Evolutionary conservation across 2,888 invertebrate species (phyloP).

Genomic region (Ophion ventricosus): DNA sequence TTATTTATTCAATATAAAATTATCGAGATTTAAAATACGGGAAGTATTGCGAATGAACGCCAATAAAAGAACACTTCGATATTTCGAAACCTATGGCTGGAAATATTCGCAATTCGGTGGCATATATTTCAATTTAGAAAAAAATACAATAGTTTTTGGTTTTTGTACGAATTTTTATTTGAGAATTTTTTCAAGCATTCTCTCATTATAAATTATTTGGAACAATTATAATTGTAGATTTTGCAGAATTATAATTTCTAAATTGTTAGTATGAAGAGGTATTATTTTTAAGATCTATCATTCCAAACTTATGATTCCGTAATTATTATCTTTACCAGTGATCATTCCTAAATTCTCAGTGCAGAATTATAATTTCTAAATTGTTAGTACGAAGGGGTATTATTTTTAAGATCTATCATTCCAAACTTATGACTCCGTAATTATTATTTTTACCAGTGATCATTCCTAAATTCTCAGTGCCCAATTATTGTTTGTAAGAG

Average conservation of each 20-base stretch:
- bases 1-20: constrained; percentile 11
- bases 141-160: background rate
- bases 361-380: too few relatives aligned
- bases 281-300: background rate
- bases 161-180: background rate
- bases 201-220: too few relatives aligned
- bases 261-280: background rate
- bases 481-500: too few relatives aligned
- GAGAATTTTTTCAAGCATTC: background rate
- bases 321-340: too few relatives aligned
- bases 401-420: too few relatives aligned
- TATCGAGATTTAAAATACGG: background rate
- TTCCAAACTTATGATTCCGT: too few relatives aligned
- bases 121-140: background rate
- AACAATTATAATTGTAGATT: background rate
- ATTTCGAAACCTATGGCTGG: too few relatives aligned
- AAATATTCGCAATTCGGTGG: background rate
- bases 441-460: too few relatives aligned
- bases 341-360: too few relatives aligned
- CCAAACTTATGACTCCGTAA: too few relatives aligned
- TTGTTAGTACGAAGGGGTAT: too few relatives aligned
- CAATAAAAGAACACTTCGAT: background rate
- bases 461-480: too few relatives aligned
- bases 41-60: background rate
- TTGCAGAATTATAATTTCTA: background rate